A percentile compares a stretch with the other conserved stretches of the same genome.
These are phyloP conservation scores for Miltochrista miniata DNA, from an alignment of 2,888 invertebrate species.

Conservation along the genomic window DNA sequence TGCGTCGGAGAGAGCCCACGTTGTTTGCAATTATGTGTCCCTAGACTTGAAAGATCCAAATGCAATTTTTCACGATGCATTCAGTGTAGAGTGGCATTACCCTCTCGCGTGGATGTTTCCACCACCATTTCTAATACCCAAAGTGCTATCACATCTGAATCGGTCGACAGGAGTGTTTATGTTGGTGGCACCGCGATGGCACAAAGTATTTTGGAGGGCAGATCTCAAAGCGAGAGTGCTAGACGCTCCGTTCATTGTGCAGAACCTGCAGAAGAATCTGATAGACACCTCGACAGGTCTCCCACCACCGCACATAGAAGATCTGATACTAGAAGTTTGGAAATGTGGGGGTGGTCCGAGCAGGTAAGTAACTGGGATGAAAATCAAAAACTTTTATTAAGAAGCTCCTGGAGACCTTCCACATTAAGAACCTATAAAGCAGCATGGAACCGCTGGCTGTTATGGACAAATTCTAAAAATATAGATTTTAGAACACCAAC, in stretches of 20 bases:
- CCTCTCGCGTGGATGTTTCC: not conserved
- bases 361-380: slow-evolving; percentile 4
- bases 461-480: not conserved
- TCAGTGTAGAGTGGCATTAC: slow-evolving; percentile 8
- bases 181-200: not conserved
- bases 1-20: slow-evolving; percentile 28
- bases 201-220: not conserved
- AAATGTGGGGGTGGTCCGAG: slow-evolving; percentile 26
- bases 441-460: slow-evolving; percentile 5
- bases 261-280: not conserved
- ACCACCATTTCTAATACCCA: not conserved
- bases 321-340: slow-evolving; percentile 18
- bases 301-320: slow-evolving; percentile 1
- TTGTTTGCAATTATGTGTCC: slow-evolving; percentile 23
- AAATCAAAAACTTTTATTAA: not conserved
- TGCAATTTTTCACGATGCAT: slow-evolving; percentile 23
- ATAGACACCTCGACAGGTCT: slow-evolving; percentile 1
- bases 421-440: not conserved
- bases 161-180: not conserved
- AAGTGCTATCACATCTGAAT: not conserved
- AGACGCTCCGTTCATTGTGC: not conserved
- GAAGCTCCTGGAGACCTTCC: slow-evolving; percentile 5
- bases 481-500: slow-evolving; percentile 11
- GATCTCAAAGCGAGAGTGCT: not conserved
- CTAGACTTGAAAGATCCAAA: slow-evolving; percentile 18